Base-by-base conservation (phyloP, 2,888 invertebrate genomes). In the Epistrophella euchroma region DNA sequence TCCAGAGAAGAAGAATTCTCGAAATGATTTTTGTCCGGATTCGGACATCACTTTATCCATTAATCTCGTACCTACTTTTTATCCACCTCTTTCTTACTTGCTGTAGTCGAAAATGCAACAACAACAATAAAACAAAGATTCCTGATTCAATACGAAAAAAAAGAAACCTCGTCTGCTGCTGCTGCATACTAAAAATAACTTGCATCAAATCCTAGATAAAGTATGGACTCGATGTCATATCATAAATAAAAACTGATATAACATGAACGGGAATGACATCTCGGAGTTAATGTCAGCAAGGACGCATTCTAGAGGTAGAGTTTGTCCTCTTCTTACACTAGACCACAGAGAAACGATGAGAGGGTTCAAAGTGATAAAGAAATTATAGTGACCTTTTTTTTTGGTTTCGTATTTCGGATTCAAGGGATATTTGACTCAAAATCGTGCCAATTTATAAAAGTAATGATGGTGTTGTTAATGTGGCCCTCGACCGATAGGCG, bases 1-100 rank as follows among this genome's bases (percentile, higher is more conserved):
- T 74, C 15, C 45, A 55, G 19, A 28, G 35, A 56, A 19, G 35
- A 52, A 22, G 25, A 40, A 52, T 52, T 50, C 32, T 70, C 17
- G 13, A 66, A 78, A 78, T 64, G 66, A 64, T 71, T 64, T 71
- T 71, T 66, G 47, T 66, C 50, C 40, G 66, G 58, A 58, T 66
- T n/a, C n/a, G n/a, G n/a, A 73, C 17, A 79, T 73, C 66, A 66
- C 50, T 79, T 72, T 28, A 66, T 73, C 47, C 56, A 73, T 73
- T 79, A 66, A 73, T 66, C 72, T 64, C 55, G 10, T 70, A 11
- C 55, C 6, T 70, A 11, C 62, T 56, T 55, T 43, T 37, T 25
- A 17, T 56, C 17, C 32, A 35, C 56, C 15, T 37, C 9, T 13
- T 32, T 43, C 32, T 13, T 40, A 55, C 17, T 52, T 5, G 32